A percentile compares a stretch with the other conserved stretches of the same genome.
phyloP scores from a whole-genome alignment of 2,797 vertebrate species.

The Galaxias olidus region DNA sequence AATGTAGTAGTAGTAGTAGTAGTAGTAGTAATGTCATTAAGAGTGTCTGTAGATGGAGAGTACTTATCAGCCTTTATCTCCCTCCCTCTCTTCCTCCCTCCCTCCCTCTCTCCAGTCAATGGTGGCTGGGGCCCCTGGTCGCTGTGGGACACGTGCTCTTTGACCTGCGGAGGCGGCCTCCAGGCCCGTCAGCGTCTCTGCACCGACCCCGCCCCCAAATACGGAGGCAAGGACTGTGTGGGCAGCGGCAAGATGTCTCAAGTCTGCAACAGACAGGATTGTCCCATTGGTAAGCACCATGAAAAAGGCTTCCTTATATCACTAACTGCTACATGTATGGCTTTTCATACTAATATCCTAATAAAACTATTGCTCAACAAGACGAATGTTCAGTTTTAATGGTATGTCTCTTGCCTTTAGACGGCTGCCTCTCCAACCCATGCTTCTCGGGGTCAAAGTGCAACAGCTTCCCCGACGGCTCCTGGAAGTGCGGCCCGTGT shows the following conservation, averaged over 20 bases:
- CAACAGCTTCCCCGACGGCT: conserved; percentile 90
- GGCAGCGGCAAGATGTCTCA: conserved; percentile 82
- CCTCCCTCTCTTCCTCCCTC: conserved; percentile 1
- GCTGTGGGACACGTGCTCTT: conserved; percentile 90
- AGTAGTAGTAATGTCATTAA: too few species aligned
- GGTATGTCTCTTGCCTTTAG: conserved; percentile 62
- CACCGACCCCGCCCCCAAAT: conserved; percentile 88
- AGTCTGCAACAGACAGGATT: conserved; percentile 90
- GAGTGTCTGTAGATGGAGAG: not conserved
- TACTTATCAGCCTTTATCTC: not conserved
- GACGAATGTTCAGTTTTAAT: conserved; percentile 7
- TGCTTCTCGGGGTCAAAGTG: conserved; percentile 90
- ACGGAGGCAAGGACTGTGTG: conserved; percentile 91
- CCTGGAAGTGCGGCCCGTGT: conserved; percentile 92
- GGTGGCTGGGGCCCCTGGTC: conserved; percentile 98
- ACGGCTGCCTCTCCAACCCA: conserved; percentile 95
- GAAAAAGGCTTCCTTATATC: not conserved
- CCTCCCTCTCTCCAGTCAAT: conserved; percentile 76
- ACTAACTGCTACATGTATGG: not conserved
- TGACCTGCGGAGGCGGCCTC: conserved; percentile 92
- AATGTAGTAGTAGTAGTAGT: too few species aligned
- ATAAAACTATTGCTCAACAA: too few species aligned
- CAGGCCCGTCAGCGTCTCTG: conserved; percentile 90
- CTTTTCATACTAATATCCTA: not conserved
- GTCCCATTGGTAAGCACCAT: conserved; percentile 86